Base-by-base conservation (phyloP, 2,888 invertebrate genomes). In the Asteroscopus sphinx region DNA sequence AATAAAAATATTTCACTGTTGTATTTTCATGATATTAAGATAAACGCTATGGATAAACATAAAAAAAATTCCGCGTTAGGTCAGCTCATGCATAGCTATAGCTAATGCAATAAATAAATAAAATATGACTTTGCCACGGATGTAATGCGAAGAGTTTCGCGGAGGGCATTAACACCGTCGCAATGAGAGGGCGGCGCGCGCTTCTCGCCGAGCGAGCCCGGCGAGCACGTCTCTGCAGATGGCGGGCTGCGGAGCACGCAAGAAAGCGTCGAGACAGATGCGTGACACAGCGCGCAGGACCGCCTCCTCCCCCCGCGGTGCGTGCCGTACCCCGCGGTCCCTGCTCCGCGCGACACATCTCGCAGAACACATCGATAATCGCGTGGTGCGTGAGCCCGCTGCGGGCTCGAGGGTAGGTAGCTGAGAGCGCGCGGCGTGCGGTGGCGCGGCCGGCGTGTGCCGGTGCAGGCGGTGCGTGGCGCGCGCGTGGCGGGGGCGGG, bases 201-300 rank as follows among this genome's bases (percentile, higher is more conserved):
- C 64, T 64, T 68, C 63, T 72, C 65, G 73, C 67, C 60, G 68
- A 75, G 69, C 73, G 68, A 64, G 57, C 71, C 59, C 60, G 69
- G 65, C 68, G 62, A 78, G 76, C 80, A 80, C 87, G 81, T 84
- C 89, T 90, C 88, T 92, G 92, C 92, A 88, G 93, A 90, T 90
- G 88, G 87, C 86, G 81, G 81, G 84, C 79, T 88, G 88, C 89
- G 90, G 88, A 85, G 85, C 88, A 89, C 90, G 89, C 89, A 90
- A 88, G 91, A 82, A 88, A 81, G 74, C 85, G 84, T 80, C 86
- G 88, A 90, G 92, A 91, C 85, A 89, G 91, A 92, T 93, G 93
- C 93, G 93, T 93, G 91, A 90, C 93, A 93, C 93, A 93, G 88
- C 91, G 93, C 93, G 93, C 93, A 93, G 92, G 91, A 90, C 76